Conservation (phyloP, 1,140 invertebrate species). For the Coenobita brevimanus region DNA sequence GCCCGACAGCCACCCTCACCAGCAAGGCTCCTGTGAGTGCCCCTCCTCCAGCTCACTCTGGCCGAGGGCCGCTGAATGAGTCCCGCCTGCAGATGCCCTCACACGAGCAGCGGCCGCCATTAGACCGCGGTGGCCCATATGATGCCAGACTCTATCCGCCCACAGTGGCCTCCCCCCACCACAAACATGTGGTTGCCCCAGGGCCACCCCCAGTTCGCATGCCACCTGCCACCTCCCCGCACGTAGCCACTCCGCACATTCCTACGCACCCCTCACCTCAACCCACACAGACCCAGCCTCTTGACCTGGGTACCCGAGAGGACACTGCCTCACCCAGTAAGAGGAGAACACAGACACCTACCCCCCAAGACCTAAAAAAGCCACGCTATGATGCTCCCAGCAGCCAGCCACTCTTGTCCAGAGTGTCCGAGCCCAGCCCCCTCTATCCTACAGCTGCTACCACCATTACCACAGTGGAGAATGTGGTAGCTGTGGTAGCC, state of each 20-base stretch:
- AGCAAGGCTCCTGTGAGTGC: conserved; percentile 78
- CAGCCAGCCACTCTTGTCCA: conserved; percentile 75
- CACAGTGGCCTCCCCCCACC: conserved; percentile 65
- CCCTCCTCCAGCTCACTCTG: conserved; percentile 75
- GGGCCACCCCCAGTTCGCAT: conserved; percentile 69
- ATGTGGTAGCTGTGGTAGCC: conserved; percentile 74
- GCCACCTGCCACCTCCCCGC: conserved; percentile 61
- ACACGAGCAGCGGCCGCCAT: conserved; percentile 75
- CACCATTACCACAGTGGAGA: conserved; percentile 82
- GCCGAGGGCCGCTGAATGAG: conserved; percentile 54
- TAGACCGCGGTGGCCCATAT: conserved; percentile 72
- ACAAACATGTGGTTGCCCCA: conserved; percentile 69
- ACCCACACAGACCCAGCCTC: conserved; percentile 65
- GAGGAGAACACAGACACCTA: conserved; percentile 64
- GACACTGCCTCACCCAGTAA: conserved; percentile 56
- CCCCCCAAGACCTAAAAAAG: conserved; percentile 68
- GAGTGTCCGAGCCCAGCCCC: conserved; percentile 80
- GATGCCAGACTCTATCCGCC: conserved; percentile 72
- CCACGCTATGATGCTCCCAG: conserved; percentile 72
- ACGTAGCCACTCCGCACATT: conserved; percentile 53
- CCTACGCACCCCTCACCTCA: conserved; percentile 48
- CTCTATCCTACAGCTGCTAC: conserved; percentile 84
- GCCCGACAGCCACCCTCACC: conserved; percentile 78
- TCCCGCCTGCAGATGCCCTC: conserved; percentile 63
- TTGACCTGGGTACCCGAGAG: conserved; percentile 60